Percentiles rank a stretch among this genome's conserved stretches.
phyloP scores from a whole-genome alignment of 2,888 invertebrate species.

The Allophyes oxyacanthae region DNA sequence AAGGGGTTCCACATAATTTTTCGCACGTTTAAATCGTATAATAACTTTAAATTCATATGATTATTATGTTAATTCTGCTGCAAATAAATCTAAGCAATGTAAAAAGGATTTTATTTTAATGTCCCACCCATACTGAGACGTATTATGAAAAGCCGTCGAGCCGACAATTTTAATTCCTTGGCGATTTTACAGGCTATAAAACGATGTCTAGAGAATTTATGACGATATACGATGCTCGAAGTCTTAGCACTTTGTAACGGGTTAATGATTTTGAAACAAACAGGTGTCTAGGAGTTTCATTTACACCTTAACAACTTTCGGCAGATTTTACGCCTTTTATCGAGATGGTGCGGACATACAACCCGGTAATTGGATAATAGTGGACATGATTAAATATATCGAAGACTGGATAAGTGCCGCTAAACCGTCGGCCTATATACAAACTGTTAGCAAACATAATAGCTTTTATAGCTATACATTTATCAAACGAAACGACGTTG shows the following conservation, averaged over 20 bases:
- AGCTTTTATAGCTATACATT: constrained; percentile 59
- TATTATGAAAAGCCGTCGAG: constrained; percentile 12
- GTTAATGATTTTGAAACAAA: constrained; percentile 64
- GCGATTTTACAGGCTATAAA: constrained; percentile 28
- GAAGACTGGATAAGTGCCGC: constrained; percentile 33
- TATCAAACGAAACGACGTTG: constrained; percentile 42
- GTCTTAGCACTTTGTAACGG: constrained; percentile 26
- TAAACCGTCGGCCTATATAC: constrained; percentile 27
- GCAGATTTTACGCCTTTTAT: constrained; percentile 64
- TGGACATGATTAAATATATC: constrained; percentile 37
- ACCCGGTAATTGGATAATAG: constrained; percentile 71
- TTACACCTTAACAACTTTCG: constrained; percentile 52
- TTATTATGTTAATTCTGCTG: constrained; percentile 33
- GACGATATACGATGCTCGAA: constrained; percentile 18
- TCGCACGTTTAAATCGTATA: constrained; percentile 18
- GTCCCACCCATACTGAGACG: constrained; percentile 5
- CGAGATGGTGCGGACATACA: constrained; percentile 59
- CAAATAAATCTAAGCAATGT: constrained; percentile 19
- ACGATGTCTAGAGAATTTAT: constrained; percentile 22
- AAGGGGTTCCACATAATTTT: constrained; percentile 11
- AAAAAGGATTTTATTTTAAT: constrained; percentile 28
- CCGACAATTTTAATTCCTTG: constrained; percentile 13
- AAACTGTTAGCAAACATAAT: constrained; percentile 57
- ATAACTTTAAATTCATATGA: constrained; percentile 21
- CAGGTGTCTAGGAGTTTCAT: constrained; percentile 46